A percentile compares a stretch with the other conserved stretches of the same genome.
phyloP scores from a whole-genome alignment of 2,797 vertebrate genomes.

The Gila robusta region DNA sequence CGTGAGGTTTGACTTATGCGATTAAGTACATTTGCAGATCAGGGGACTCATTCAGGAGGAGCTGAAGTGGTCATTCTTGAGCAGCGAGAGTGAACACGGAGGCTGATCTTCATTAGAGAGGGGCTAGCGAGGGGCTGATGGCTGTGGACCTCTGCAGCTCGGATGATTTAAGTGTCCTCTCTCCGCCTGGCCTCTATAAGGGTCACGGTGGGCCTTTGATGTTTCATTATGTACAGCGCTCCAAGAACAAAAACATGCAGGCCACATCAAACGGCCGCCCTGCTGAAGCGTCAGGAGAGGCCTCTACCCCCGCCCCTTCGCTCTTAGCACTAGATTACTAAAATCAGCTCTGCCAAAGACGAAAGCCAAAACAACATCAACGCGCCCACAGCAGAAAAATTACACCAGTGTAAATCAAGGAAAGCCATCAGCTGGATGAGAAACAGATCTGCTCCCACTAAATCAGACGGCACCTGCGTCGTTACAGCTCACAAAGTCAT shows the following conservation, averaged over 20 bases:
- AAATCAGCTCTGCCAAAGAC: conserved; percentile 54
- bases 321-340: conserved; percentile 65
- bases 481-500: neutral
- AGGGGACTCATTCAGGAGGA: conserved; percentile 21
- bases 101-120: conserved; percentile 64
- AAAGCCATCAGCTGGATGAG: conserved; percentile 49
- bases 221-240: conserved; percentile 73
- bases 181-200: conserved; percentile 58
- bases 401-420: conserved; percentile 57
- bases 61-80: conserved; percentile 56
- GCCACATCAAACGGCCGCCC: conserved; percentile 70
- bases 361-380: conserved; percentile 61
- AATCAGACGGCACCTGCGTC: conserved; percentile 42
- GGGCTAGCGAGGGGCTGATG: conserved; percentile 52
- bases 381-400: conserved; percentile 70
- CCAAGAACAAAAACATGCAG: conserved; percentile 71
- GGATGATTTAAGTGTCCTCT: conserved; percentile 66
- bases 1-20: conserved; percentile 50
- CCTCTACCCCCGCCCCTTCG: conserved; percentile 47
- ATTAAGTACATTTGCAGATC: conserved; percentile 58
- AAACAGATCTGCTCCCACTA: conserved; percentile 38
- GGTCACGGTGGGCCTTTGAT: conserved; percentile 75
- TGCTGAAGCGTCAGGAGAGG: conserved; percentile 53
- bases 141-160: conserved; percentile 55
- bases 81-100: conserved; percentile 27